phyloP scores from a whole-genome alignment of 2,113 vertebrate genomes.

The Larimichthys crocea region DNA sequence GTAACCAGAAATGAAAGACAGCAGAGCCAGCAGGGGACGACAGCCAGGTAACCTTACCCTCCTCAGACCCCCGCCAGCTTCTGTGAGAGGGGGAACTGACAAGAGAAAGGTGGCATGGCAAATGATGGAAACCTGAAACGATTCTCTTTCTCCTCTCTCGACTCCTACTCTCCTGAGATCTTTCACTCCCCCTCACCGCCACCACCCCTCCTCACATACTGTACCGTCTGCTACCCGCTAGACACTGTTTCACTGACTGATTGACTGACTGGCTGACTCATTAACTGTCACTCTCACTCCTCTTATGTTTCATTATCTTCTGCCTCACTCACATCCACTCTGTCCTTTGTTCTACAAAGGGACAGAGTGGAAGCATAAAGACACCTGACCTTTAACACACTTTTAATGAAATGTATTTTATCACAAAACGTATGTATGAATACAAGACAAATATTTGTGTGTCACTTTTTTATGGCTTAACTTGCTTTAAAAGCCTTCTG shows the following conservation, averaged over 20 bases:
- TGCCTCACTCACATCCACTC: slow-evolving; percentile 16
- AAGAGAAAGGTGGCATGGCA: slow-evolving; percentile 65
- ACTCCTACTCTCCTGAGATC: slow-evolving; percentile 72
- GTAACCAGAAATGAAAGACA: slow-evolving; percentile 62
- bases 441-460: not conserved
- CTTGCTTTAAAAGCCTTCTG: not conserved
- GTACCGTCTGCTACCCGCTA: slow-evolving; percentile 55
- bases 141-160: slow-evolving; percentile 67
- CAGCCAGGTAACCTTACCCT: slow-evolving; percentile 78
- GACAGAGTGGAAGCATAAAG: slow-evolving; percentile 1
- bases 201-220: slow-evolving; percentile 44
- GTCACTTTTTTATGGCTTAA: not conserved
- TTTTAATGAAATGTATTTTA: not conserved
- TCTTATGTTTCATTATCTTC: slow-evolving; percentile 68
- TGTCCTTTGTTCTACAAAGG: slow-evolving; percentile 17
- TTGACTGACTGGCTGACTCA: slow-evolving; percentile 57
- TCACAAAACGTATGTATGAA: not conserved
- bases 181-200: slow-evolving; percentile 50
- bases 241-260: slow-evolving; percentile 61
- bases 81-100: slow-evolving; percentile 53
- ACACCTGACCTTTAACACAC: not conserved
- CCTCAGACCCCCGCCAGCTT: slow-evolving; percentile 66
- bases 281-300: slow-evolving; percentile 54
- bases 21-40: slow-evolving; percentile 55
- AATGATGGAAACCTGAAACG: slow-evolving; percentile 68